phyloP scores from a whole-genome alignment of 1,140 invertebrate species.

The Choristoneura fumiferana region DNA sequence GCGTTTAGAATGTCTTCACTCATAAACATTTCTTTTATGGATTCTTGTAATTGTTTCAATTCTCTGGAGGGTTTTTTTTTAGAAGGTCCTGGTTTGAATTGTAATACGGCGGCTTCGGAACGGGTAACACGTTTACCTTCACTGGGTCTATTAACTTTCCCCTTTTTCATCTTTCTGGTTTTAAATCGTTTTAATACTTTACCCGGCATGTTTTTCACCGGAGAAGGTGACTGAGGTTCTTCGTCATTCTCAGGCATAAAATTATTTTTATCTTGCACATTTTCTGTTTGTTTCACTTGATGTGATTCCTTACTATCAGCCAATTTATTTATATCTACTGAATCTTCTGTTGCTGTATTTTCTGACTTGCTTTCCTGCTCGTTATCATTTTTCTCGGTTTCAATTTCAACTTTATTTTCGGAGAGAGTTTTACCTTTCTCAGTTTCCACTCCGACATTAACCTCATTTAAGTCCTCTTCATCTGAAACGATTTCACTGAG shows the following conservation, averaged over 20 bases:
- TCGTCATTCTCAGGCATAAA: slow-evolving; percentile 18
- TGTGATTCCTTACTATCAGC: background rate
- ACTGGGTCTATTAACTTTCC: slow-evolving; percentile 35
- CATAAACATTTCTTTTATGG: slow-evolving; percentile 84
- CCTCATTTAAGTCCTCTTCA: slow-evolving; percentile 39
- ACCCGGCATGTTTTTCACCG: slow-evolving; percentile 22
- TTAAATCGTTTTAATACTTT: slow-evolving; percentile 20
- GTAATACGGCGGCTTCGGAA: slow-evolving; percentile 27
- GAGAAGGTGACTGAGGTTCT: slow-evolving; percentile 9
- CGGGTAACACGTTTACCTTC: slow-evolving; percentile 40
- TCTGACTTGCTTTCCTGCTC: background rate
- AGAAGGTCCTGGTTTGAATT: slow-evolving; percentile 28
- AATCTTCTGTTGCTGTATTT: background rate
- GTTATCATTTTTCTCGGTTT: background rate
- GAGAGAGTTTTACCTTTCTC: background rate
- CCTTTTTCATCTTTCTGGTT: slow-evolving; percentile 25
- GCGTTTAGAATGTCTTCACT: slow-evolving; percentile 78
- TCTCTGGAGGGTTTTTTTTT: slow-evolving; percentile 68
- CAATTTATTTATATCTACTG: background rate
- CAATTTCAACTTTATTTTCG: background rate
- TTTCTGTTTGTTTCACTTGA: slow-evolving; percentile 12
- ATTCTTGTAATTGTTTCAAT: slow-evolving; percentile 81
- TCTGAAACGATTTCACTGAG: slow-evolving; percentile 64
- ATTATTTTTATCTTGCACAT: background rate
- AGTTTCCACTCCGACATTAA: background rate